Evolutionary conservation across 2,797 vertebrate species (phyloP), one percentile per base, ranked within the genome.

Genomic region (Siniperca obscura): DNA sequence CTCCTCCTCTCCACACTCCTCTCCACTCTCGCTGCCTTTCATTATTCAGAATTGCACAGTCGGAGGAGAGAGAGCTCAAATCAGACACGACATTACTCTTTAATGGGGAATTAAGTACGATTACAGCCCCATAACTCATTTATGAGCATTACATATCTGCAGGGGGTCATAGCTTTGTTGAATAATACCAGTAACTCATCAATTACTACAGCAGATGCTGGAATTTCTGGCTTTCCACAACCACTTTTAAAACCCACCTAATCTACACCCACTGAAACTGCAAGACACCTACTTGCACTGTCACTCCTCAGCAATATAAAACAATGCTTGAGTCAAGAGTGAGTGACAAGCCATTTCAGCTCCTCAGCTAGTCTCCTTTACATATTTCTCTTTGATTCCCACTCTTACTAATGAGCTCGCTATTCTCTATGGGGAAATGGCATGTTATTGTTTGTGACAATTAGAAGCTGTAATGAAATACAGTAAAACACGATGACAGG

Each of bases 171-270:
- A 44, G 46, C 77, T 81, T 64, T 81, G 62, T 71, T 82, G 59
- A 87, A 83, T 86, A 82, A 78, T 50, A 56, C 48, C 66, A 82
- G 73, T 89, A 85, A 81, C 81, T 85, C 71, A 64, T 53, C 74
- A 81, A 34, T 72, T 76, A 38, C 64, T 42, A 6, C 27, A 67
- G 65, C 69, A 74, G 62, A 75, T 65, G 66, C 13, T 70, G 52
- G 60, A 36, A 27, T 81, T 66, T 73, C 74, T 21, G n/a, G 36
- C 30, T 78, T 67, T 59, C n/a, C 12, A 67, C 44, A 64, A 59
- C 5, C 36, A 68, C 44, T 61, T 77, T 52, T 40, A 60, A 81
- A 75, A 74, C 48, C 65, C 27, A 61, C 25, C 40, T 65, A 60
- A 79, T 70, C 48, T 42, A 50, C 34, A 46, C 36, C 62, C 70